Evolutionary conservation across 2,113 vertebrate species (phyloP).

Genomic region (Erythrocercus mccallii): DNA sequence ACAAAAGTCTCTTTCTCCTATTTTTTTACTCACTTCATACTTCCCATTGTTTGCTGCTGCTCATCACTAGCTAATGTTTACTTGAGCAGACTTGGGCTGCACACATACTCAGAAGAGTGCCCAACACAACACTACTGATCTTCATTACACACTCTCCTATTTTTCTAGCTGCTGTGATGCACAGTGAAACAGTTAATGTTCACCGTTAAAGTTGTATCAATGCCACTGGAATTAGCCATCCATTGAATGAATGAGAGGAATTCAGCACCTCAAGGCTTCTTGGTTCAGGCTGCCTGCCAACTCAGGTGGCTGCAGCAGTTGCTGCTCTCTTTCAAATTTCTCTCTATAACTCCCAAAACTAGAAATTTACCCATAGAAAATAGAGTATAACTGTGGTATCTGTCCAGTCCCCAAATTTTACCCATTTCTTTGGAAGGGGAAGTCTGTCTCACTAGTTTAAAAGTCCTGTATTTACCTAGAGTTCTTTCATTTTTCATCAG

Average conservation of each 20-base stretch:
- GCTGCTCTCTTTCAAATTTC: not conserved
- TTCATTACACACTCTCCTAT: not conserved
- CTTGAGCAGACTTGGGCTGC: not conserved
- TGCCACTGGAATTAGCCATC: not conserved
- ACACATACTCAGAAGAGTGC: not conserved
- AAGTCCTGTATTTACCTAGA: not conserved
- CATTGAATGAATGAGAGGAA: conserved; percentile 34
- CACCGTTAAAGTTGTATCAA: not conserved
- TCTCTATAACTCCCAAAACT: not conserved
- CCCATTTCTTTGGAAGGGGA: not conserved
- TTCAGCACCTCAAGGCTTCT: conserved; percentile 35
- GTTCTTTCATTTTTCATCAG: not conserved
- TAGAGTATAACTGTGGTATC: not conserved
- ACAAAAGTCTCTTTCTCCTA: not conserved
- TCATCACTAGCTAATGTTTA: not conserved
- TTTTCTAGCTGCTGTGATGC: not conserved
- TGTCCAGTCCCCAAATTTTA: not conserved
- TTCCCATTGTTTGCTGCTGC: not conserved
- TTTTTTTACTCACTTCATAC: not conserved
- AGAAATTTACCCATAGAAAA: not conserved
- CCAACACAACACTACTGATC: not conserved
- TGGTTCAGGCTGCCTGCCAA: not conserved
- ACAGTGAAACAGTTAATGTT: not conserved
- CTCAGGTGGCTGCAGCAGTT: not conserved
- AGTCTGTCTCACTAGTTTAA: not conserved